Conservation (phyloP, 1,140 invertebrate genomes). For the Heterodera schachtii region DNA sequence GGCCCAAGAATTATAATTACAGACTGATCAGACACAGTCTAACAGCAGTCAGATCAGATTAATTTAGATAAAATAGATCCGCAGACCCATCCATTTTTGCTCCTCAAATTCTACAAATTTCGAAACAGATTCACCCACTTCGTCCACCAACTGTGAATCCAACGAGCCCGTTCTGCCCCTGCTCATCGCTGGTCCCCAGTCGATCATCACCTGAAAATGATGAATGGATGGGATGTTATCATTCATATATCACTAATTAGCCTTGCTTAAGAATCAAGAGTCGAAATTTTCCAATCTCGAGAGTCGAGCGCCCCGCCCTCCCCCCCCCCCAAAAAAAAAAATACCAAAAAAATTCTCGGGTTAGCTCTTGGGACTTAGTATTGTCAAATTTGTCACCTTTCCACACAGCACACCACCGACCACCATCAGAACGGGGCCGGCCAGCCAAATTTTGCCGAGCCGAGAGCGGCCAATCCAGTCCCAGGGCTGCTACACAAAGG, state of each 20-base stretch:
- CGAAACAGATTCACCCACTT: conserved; percentile 14
- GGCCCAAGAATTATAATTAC: no score
- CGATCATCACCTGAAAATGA: conserved; percentile 57
- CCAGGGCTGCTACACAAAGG: not conserved
- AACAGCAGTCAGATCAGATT: not conserved
- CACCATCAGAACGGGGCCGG: conserved; percentile 64
- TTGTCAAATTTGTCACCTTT: conserved; percentile 19
- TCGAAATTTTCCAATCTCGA: no score
- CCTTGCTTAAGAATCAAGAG: no score
- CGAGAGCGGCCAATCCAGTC: conserved; percentile 22
- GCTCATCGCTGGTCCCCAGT: conserved; percentile 65
- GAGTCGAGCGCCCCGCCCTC: not conserved
- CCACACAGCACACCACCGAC: conserved; percentile 55
- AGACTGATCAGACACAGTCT: no score
- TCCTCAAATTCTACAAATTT: no score
- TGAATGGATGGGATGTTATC: conserved; percentile 15
- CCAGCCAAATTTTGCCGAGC: conserved; percentile 62
- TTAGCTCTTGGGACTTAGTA: not conserved
- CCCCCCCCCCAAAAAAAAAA: not conserved
- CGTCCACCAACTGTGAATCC: conserved; percentile 55
- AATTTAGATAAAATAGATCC: no score
- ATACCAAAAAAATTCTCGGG: not conserved
- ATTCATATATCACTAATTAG: no score
- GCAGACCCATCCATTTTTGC: no score
- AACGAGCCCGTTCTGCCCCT: conserved; percentile 56